Percentiles rank a stretch among this genome's conserved stretches.
These are phyloP conservation scores for Protophormia terraenovae DNA, from an alignment of 2,888 invertebrate species.

Conservation along the genomic window DNA sequence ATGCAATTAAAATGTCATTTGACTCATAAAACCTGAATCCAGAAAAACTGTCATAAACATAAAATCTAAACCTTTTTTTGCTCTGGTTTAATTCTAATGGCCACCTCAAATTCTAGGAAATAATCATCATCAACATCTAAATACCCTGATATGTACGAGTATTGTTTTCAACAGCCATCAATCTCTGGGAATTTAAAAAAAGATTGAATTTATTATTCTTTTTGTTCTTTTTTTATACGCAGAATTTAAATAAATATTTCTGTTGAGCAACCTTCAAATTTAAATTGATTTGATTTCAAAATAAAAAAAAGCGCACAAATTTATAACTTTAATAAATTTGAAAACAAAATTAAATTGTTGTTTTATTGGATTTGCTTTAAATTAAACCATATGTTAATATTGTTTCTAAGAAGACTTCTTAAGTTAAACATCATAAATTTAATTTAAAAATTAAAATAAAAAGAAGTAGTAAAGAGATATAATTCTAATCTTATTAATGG, in stretches of 20 bases:
- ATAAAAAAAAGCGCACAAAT: background rate
- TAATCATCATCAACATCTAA: background rate
- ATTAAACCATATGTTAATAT: conserved; percentile 15
- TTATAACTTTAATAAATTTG: background rate
- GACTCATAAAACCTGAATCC: background rate
- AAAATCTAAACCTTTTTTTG: background rate
- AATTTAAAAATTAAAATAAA: conserved; percentile 2
- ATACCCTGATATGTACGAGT: background rate
- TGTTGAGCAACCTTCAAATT: background rate
- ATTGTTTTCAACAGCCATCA: conserved; percentile 4
- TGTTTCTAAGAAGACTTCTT: conserved; percentile 10
- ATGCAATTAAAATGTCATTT: conserved; percentile 43
- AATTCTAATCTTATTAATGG: conserved; percentile 45
- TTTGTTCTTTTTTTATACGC: background rate
- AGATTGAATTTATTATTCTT: background rate
- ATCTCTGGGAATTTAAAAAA: background rate
- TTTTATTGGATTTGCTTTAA: background rate
- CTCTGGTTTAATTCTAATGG: background rate
- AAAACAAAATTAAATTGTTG: background rate
- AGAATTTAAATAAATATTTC: background rate
- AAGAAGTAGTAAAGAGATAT: background rate
- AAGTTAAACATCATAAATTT: conserved; percentile 17
- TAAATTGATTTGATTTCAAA: background rate
- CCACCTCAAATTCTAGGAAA: conserved; percentile 9
- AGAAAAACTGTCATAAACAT: background rate